Evolutionary conservation across 2,113 vertebrate genomes (phyloP).

Genomic region (Mormoops blainvillei): DNA sequence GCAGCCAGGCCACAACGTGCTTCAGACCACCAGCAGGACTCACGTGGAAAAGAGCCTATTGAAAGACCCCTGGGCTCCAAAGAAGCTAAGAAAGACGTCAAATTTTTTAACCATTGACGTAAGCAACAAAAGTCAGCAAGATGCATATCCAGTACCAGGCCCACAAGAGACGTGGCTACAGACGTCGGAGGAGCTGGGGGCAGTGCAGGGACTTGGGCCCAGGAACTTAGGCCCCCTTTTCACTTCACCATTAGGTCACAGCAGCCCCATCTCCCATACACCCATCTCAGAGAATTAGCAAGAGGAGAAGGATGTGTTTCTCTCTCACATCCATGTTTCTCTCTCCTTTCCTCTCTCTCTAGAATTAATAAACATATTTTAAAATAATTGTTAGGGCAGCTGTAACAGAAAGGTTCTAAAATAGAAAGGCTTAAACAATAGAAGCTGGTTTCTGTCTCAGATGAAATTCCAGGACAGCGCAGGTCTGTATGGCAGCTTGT

Average conservation of each 20-base stretch:
- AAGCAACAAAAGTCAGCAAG: neutral
- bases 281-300: neutral
- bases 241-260: neutral
- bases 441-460: neutral
- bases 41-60: neutral
- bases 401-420: too few relatives aligned
- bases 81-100: neutral
- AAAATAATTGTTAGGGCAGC: too few relatives aligned
- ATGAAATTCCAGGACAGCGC: neutral
- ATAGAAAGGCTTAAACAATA: neutral
- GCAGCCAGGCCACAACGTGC: neutral
- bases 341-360: too few relatives aligned
- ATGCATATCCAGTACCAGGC: neutral
- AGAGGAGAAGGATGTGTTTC: too few relatives aligned
- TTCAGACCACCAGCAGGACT: neutral
- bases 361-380: too few relatives aligned
- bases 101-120: neutral
- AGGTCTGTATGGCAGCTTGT: neutral
- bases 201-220: neutral
- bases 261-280: neutral
- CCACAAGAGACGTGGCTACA: neutral
- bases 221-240: neutral
- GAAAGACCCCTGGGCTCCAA: neutral
- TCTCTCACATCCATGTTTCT: too few relatives aligned
- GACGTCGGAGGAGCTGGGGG: neutral